A percentile compares a stretch with the other conserved stretches of the same genome.
Conservation (phyloP, 2,113 vertebrate species). For the Acanthisitta chloris region DNA sequence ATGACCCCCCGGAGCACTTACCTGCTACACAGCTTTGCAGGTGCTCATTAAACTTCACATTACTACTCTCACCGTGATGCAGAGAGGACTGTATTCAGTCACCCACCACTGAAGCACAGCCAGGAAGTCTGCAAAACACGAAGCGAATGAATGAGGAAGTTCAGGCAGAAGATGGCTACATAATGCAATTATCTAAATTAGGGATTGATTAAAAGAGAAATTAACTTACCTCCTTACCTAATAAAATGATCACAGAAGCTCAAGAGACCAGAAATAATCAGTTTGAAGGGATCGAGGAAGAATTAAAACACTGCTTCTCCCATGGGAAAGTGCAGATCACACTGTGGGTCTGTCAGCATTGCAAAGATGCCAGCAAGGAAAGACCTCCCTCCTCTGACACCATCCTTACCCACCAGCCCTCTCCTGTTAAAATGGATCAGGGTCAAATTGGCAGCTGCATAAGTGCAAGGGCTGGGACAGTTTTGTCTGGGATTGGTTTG, state of each 20-base stretch:
- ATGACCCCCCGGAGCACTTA: conserved; percentile 33
- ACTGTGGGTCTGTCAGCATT: accelerated
- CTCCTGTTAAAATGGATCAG: conserved; percentile 19
- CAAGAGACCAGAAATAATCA: not conserved
- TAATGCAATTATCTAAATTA: conserved; percentile 14
- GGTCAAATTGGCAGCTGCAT: not conserved
- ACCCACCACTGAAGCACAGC: not conserved
- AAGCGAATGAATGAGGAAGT: conserved; percentile 16
- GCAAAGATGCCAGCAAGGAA: not conserved
- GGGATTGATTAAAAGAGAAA: not conserved
- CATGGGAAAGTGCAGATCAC: not conserved
- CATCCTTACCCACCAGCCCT: not conserved
- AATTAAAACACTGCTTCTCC: not conserved
- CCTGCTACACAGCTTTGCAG: conserved; percentile 30
- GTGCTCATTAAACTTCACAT: conserved; percentile 46
- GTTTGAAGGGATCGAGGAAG: not conserved
- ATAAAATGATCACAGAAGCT: not conserved
- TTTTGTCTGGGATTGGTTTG: conserved; percentile 19
- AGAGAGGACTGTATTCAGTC: not conserved
- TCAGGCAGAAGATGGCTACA: not conserved
- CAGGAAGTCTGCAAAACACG: conserved; percentile 46
- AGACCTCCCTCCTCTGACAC: not conserved
- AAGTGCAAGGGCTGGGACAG: not conserved
- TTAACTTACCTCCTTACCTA: not conserved
- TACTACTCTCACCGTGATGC: not conserved